Evolutionary conservation across 2,888 invertebrate species (phyloP).

Genomic region (Brachypalpus laphriformis): DNA sequence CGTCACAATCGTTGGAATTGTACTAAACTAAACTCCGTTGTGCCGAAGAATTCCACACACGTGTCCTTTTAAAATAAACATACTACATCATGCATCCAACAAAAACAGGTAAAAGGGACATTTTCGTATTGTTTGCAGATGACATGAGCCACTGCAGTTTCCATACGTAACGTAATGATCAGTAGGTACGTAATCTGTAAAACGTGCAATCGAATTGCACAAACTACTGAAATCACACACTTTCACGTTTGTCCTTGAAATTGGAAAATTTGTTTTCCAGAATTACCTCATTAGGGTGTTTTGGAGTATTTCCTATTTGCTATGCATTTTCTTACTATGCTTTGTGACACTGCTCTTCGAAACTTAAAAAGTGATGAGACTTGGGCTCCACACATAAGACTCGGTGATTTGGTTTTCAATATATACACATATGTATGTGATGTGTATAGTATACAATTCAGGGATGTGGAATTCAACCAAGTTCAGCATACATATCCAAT

Average conservation of each 20-base stretch:
- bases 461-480: no score
- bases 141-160: not conserved
- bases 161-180: no score
- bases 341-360: no score
- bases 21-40: not conserved
- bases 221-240: not conserved
- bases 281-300: no score
- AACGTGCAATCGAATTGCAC: not conserved
- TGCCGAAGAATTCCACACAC: not conserved
- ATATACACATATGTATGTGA: no score
- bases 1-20: not conserved
- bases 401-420: no score
- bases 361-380: no score
- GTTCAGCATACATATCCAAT: no score
- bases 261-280: not conserved
- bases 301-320: no score
- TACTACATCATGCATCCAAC: not conserved
- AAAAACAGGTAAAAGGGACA: not conserved
- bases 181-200: not conserved
- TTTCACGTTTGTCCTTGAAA: not conserved
- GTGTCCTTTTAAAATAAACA: constrained; percentile 2
- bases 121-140: not conserved
- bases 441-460: no score
- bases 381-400: no score
- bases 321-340: no score